Conservation (phyloP, 1,140 invertebrate genomes). For the Trichomalopsis sarcophagae region DNA sequence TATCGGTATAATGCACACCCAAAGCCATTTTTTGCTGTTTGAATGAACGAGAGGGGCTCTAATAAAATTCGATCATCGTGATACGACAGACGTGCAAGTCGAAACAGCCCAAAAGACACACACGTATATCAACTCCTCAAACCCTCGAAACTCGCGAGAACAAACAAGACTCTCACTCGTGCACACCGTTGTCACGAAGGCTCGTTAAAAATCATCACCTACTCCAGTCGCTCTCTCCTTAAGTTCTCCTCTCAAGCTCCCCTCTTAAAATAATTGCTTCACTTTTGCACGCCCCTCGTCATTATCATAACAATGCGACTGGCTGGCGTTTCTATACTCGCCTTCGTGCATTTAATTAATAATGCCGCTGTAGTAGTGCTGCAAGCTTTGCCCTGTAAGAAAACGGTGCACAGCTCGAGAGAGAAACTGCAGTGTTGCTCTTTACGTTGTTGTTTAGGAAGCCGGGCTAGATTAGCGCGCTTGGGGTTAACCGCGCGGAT, state of each 20-base stretch:
- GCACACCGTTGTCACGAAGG: background rate
- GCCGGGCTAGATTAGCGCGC: too few relatives aligned
- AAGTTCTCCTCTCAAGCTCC: background rate
- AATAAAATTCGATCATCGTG: too few relatives aligned
- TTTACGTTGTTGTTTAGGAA: background rate
- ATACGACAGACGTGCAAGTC: too few relatives aligned
- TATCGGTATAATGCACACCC: too few relatives aligned
- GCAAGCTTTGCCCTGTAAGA: background rate
- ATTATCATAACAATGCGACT: background rate
- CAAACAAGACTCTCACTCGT: background rate
- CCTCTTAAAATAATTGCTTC: slow-evolving; percentile 8
- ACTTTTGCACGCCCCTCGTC: background rate
- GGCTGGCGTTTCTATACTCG: background rate
- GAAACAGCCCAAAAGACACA: too few relatives aligned
- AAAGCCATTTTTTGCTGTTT: too few relatives aligned
- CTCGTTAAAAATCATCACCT: background rate
- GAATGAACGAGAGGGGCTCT: too few relatives aligned
- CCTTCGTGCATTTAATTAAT: background rate
- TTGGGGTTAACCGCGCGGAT: too few relatives aligned
- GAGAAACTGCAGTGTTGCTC: background rate
- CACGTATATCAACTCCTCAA: background rate
- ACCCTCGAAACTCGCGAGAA: background rate
- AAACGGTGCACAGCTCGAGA: background rate
- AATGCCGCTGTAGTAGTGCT: background rate
- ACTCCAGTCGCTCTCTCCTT: background rate